Conservation (phyloP, 2,888 invertebrate species). For the Andrena chrysosceles region DNA sequence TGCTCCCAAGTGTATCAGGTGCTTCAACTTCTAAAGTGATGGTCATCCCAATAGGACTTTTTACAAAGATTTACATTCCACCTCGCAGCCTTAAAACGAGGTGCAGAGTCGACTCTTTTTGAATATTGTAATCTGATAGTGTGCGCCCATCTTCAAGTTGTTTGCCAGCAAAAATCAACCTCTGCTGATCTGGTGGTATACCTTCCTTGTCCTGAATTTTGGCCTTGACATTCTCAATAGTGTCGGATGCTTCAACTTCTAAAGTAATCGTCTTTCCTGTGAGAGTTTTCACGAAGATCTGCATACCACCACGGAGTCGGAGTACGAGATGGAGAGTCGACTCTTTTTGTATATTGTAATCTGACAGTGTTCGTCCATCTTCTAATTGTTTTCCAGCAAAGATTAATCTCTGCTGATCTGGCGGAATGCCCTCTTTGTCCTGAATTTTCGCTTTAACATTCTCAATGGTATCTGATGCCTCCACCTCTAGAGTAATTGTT, state of each 20-base stretch:
- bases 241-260: not conserved
- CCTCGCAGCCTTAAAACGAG: not conserved
- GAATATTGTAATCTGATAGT: not conserved
- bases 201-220: not conserved
- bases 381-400: not conserved
- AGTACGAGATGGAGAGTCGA: not conserved
- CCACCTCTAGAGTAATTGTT: constrained; percentile 27
- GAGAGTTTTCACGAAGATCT: not conserved
- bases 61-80: constrained; percentile 5
- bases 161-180: not conserved
- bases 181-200: not conserved
- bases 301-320: not conserved
- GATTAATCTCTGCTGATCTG: not conserved
- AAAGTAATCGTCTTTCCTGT: constrained; percentile 8
- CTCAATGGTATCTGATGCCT: constrained; percentile 19
- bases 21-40: not conserved
- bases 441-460: constrained; percentile 30
- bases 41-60: not conserved
- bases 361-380: not conserved
- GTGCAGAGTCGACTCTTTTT: not conserved
- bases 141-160: not conserved
- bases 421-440: not conserved
- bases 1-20: not conserved
- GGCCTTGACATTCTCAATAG: constrained; percentile 5
- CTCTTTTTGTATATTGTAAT: not conserved